Evolutionary conservation across 2,113 vertebrate species (phyloP), one percentile per base, ranked within the genome.

Genomic region (Triplophysa siluroides): DNA sequence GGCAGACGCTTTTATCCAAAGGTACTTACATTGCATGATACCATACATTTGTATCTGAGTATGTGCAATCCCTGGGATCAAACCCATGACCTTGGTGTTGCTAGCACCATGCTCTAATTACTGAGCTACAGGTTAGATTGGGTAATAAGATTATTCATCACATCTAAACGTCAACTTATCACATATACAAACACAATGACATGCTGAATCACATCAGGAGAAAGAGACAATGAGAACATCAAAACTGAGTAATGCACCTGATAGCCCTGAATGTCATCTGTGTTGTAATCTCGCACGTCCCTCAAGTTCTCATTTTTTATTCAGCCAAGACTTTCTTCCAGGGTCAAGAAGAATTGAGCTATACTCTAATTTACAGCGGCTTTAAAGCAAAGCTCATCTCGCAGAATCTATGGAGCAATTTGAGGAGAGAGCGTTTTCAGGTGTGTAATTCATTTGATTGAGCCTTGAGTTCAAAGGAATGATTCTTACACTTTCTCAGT

Each of bases 381-480:
- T 78, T 76, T 75, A 78, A 84, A 75, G 68, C 38, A 78, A 74
- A 67, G 80, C 78, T 80, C 26, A 47, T 70, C 33, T 79, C 78
- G 71, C 41, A 68, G 38, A 78, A 82, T 82, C 70, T 73, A 54
- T 66, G 29, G 58, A 82, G 69, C 19, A 80, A 74, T 58, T 61
- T 69, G 58, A 76, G 62, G 54, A 78, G 52, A 86, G 82, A 78
- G 78, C 71, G 69, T 74, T 68, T 65, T 76, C 61, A 81, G 76
- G 84, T 69, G 72, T 76, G 77, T 81, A 56, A 77, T 73, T 69
- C 61, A 52, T 54, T 29, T 69, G 38, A 76, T 52, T 81, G 50
- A 19, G 4, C 21, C 24, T 72, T n/a, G 23, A 78, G 69, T 82
- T 82, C 47, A 78, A 66, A 73, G 68, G 52, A 78, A 29, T 77